Conservation (phyloP, 2,113 vertebrate species). For the Sciurus niger region DNA sequence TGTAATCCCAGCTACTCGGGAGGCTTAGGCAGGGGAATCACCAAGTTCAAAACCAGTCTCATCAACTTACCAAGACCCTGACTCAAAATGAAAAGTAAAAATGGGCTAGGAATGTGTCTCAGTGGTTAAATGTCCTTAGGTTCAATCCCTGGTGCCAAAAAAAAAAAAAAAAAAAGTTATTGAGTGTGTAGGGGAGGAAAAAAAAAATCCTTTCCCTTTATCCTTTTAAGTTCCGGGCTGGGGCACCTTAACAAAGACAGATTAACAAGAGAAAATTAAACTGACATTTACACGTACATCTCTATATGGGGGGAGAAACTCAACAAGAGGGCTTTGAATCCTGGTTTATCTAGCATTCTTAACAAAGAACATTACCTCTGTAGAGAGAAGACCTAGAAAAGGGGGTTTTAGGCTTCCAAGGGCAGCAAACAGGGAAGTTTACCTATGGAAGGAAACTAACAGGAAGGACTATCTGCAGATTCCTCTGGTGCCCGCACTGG, state of each 20-base stretch:
- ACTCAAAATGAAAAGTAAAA: no score
- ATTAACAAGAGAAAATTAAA: background rate
- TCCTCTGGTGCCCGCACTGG: background rate
- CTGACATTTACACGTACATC: background rate
- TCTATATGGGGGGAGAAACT: background rate
- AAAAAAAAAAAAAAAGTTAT: background rate
- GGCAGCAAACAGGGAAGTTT: background rate
- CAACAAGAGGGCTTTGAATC: background rate
- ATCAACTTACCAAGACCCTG: no score
- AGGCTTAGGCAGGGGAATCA: no score
- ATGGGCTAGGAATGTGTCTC: no score
- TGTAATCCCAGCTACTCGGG: no score
- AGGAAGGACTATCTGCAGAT: background rate
- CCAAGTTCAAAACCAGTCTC: no score
- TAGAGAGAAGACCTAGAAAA: background rate
- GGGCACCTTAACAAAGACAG: background rate
- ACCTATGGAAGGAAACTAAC: no score
- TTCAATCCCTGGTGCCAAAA: no score
- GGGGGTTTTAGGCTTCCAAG: background rate
- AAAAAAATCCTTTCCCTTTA: background rate
- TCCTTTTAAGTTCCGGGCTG: background rate
- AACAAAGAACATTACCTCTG: background rate
- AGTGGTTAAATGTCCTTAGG: no score
- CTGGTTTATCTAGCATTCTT: background rate
- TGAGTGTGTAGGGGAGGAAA: background rate